Conservation (phyloP, 1,140 invertebrate genomes). For the Drosophila elegans region DNA sequence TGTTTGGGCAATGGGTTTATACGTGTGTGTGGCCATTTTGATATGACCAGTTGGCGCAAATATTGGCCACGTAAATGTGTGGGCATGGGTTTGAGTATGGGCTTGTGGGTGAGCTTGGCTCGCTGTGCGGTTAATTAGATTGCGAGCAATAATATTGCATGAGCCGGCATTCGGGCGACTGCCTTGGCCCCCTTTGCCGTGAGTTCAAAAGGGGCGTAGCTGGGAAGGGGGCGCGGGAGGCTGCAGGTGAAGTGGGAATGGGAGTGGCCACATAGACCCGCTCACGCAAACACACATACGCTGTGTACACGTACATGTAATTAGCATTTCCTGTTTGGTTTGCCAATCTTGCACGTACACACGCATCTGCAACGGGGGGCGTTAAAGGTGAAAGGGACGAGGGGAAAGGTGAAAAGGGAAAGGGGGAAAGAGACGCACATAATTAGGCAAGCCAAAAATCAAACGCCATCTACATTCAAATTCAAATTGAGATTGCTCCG, state of each 20-base stretch:
- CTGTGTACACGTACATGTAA: constrained; percentile 69
- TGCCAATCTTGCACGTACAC: constrained; percentile 38
- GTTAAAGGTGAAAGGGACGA: background rate
- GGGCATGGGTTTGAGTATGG: background rate
- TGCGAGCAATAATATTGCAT: constrained; percentile 75
- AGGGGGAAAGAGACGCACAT: constrained; percentile 14
- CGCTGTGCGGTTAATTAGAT: constrained; percentile 74
- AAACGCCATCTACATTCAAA: constrained; percentile 62
- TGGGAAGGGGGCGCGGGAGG: background rate
- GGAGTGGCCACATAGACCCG: constrained; percentile 9
- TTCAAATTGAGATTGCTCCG: constrained; percentile 44
- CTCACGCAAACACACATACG: constrained; percentile 26
- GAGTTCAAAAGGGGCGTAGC: background rate
- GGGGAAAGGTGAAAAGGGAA: background rate
- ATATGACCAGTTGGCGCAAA: constrained; percentile 39
- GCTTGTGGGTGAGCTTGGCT: constrained; percentile 2
- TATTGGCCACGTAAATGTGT: constrained; percentile 42
- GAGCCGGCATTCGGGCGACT: constrained; percentile 35
- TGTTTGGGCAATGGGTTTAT: background rate
- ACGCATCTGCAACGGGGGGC: background rate
- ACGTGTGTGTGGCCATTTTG: constrained; percentile 19
- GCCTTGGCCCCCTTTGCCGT: constrained; percentile 4
- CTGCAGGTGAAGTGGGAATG: background rate
- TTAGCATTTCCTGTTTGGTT: constrained; percentile 74
- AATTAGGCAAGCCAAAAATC: constrained; percentile 69